A percentile compares a stretch with the other conserved stretches of the same genome.
Evolutionary conservation across 2,113 vertebrate genomes (phyloP).

Genomic region (Peromyscus polionotus): DNA sequence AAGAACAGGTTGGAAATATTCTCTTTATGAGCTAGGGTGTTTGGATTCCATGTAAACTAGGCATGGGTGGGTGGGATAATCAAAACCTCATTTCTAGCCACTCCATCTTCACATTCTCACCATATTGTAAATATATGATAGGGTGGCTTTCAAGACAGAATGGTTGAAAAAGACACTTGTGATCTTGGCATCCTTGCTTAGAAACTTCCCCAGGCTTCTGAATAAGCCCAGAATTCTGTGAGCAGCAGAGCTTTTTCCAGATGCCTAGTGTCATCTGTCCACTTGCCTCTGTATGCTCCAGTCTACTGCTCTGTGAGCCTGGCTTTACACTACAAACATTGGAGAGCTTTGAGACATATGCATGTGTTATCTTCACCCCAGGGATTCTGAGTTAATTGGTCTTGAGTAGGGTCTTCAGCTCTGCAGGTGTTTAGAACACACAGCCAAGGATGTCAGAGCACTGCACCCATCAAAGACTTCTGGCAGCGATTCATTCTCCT

Average conservation of each 20-base stretch:
- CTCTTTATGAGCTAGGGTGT: not conserved
- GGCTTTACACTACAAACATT: not conserved
- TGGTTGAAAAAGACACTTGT: slow-evolving; percentile 40
- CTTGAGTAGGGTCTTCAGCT: slow-evolving; percentile 13
- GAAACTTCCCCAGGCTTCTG: slow-evolving; percentile 1
- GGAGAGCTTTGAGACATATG: not conserved
- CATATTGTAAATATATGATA: not conserved
- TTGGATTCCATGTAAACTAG: slow-evolving; percentile 27
- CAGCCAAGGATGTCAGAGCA: not conserved
- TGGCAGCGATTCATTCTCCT: not conserved
- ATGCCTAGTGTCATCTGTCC: not conserved
- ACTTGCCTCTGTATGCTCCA: not conserved
- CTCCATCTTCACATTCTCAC: slow-evolving; percentile 4
- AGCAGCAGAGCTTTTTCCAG: not conserved
- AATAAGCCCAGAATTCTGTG: not conserved
- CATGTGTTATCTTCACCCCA: not conserved
- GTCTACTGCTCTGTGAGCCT: not conserved
- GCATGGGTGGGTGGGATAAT: not conserved
- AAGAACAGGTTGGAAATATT: not conserved
- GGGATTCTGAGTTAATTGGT: slow-evolving; percentile 17
- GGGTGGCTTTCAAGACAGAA: slow-evolving; percentile 30
- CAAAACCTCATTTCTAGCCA: slow-evolving; percentile 2
- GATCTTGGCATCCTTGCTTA: not conserved
- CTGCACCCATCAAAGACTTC: not conserved
- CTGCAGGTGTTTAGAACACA: not conserved